Base-by-base conservation (phyloP, 2,888 invertebrate species). In the Dorcus hopei region DNA sequence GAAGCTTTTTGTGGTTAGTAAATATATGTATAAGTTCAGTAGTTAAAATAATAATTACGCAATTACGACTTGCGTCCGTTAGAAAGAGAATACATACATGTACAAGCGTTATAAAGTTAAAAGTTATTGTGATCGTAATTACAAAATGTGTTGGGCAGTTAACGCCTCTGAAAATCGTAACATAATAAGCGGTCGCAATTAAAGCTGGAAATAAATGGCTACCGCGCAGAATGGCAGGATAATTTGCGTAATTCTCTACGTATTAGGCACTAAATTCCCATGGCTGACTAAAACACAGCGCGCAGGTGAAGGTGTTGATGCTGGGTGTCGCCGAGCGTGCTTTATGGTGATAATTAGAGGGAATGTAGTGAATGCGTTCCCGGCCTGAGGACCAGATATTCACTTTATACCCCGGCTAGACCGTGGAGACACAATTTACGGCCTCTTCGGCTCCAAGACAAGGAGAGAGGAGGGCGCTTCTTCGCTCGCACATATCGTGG, bases 281-380 rank as follows among this genome's bases (percentile, higher is more conserved):
- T 50, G 50, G 33, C 45, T 50, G 56, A 52, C 51, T 51, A 45
- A 39, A 43, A 57, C 51, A 57, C 38, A 38, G 38, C 19, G 40
- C 9, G 39, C 14, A 52, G 57, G 66, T 59, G 68, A 70, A 71
- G 70, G 72, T 72, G 72, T 71, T 68, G 67, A 65, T 68, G 68
- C 64, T 63, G 64, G 66, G 63, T 68, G 70, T 67, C 68, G 68
- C 65, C 68, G 67, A 66, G 65, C 63, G 69, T 71, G 68, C 67
- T 72, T 72, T 71, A 72, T 71, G 67, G 71, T 66, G 70, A 71
- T 73, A 72, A 73, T 73, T 73, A 73, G 71, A 67, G 68, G 67
- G 71, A 69, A 73, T 72, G 71, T 70, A 67, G 65, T 68, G 66
- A 65, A 72, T 69, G 70, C 67, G 65, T 70, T 67, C 66, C 67